Evolutionary conservation across 2,113 vertebrate genomes (phyloP), one percentile per base, ranked within the genome.

Genomic region (Nycticorax nycticorax): DNA sequence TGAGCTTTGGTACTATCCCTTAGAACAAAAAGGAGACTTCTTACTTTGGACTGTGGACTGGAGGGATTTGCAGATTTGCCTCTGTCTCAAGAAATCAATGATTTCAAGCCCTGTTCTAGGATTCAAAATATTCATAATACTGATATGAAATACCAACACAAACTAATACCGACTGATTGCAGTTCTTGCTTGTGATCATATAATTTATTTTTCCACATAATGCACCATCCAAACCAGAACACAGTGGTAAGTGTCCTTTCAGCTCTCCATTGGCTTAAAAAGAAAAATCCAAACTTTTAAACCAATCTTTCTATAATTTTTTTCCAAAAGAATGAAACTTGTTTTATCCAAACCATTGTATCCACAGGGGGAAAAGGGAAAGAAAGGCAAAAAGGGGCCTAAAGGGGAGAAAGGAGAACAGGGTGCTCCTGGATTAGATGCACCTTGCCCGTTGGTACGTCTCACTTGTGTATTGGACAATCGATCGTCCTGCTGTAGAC

Each of bases 401-500:
- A 99, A 99, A 99, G 99, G 99, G 98, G 99, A 99, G 99, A 99
- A 99, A 99, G 99, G 99, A 99, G 99, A 99, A 99, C 99, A 99
- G 99, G 99, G 99, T 99, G 99, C 99, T 96, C 99, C 99, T 98
- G 99, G 99, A 99, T 99, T 99, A 99, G 99, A 99, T 99, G 99
- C 99, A 98, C 99, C 99, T 98, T 99, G 99, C 98, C 99, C 99
- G 96, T 99, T 99, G 99, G 99, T 99, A 99, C 98, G 99, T 99
- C 96, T 98, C 93, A 97, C 93, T 98, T 94, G 72, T 97, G 97
- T 98, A 97, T 96, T 97, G 97, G 97, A 98, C 81, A 96, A 88
- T 96, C 30, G 33, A 63, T 96, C 76, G 56, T 98, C 96, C 95
- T 96, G 94, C 17, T 53, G 59, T 96, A 90, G 81, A 86, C 78